phyloP scores from a whole-genome alignment of 2,888 invertebrate genomes.

The Lasioglossum zephyrum region DNA sequence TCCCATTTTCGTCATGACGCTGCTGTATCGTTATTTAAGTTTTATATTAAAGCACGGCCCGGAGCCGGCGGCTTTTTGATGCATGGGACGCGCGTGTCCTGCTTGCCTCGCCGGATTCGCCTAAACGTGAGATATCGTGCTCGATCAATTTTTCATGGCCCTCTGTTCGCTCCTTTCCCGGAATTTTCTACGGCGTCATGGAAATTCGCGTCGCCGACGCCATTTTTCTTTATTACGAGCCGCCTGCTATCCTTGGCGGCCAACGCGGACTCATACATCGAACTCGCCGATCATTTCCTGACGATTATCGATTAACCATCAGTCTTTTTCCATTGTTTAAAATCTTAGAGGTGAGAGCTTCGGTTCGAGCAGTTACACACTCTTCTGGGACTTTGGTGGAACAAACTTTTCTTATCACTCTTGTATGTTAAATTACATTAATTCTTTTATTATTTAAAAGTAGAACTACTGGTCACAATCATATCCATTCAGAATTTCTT shows the following conservation, averaged over 20 bases:
- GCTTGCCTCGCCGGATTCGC: constrained; percentile 78
- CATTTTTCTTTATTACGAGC: constrained; percentile 45
- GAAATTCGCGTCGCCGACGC: constrained; percentile 44
- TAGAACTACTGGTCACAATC: not conserved
- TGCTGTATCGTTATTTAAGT: constrained; percentile 84
- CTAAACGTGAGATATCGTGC: constrained; percentile 83
- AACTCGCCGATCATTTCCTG: constrained; percentile 25
- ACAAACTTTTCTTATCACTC: not conserved
- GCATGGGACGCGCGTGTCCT: constrained; percentile 83
- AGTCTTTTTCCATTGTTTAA: not conserved
- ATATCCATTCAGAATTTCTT: not conserved
- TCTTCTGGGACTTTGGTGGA: not conserved
- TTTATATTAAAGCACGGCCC: constrained; percentile 82
- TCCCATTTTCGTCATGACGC: constrained; percentile 82
- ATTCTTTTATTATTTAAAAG: not conserved
- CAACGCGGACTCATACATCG: not conserved
- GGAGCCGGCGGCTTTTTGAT: constrained; percentile 79
- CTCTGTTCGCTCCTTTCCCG: constrained; percentile 43
- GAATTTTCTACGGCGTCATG: constrained; percentile 44
- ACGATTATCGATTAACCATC: constrained; percentile 8
- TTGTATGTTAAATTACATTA: not conserved
- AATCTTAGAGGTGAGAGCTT: not conserved
- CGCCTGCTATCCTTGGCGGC: not conserved
- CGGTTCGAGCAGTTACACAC: not conserved
- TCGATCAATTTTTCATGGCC: constrained; percentile 83